A percentile compares a stretch with the other conserved stretches of the same genome.
Evolutionary conservation across 2,113 vertebrate genomes (phyloP).

Genomic region (Pitta sordida): DNA sequence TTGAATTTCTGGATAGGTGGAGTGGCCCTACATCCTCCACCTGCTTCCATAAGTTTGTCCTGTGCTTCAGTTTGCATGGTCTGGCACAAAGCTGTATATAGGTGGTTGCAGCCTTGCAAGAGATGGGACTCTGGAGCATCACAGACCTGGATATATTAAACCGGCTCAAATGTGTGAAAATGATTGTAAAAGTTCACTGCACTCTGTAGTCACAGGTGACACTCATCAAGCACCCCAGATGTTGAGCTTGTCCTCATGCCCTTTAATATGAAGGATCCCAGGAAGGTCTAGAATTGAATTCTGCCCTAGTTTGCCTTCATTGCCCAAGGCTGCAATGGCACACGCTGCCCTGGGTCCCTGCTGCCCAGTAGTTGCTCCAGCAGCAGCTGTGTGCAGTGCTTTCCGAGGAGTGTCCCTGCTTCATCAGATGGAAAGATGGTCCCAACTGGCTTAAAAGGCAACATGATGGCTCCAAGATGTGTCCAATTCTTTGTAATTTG

Average conservation of each 20-base stretch:
- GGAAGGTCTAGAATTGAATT: background rate
- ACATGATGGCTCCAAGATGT: accelerated
- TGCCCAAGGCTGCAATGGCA: background rate
- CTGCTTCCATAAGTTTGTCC: background rate
- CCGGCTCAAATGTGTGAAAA: background rate
- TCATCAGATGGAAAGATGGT: background rate
- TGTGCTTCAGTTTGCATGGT: background rate
- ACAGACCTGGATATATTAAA: background rate
- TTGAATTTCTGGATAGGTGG: background rate
- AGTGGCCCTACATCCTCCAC: background rate
- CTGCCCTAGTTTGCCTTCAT: background rate
- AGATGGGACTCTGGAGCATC: background rate
- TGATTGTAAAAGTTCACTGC: background rate
- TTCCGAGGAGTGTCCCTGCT: background rate
- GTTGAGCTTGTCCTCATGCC: background rate
- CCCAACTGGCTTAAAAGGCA: background rate
- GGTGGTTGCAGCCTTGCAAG: background rate
- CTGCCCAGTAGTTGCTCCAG: background rate
- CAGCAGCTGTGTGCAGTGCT: background rate
- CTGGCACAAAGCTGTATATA: background rate
- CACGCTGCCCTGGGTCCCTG: background rate
- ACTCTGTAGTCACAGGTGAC: background rate
- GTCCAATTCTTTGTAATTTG: background rate
- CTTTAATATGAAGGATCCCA: background rate
- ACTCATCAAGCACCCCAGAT: accelerated